Conservation (phyloP, 2,113 vertebrate species). For the Brachyistius frenatus region DNA sequence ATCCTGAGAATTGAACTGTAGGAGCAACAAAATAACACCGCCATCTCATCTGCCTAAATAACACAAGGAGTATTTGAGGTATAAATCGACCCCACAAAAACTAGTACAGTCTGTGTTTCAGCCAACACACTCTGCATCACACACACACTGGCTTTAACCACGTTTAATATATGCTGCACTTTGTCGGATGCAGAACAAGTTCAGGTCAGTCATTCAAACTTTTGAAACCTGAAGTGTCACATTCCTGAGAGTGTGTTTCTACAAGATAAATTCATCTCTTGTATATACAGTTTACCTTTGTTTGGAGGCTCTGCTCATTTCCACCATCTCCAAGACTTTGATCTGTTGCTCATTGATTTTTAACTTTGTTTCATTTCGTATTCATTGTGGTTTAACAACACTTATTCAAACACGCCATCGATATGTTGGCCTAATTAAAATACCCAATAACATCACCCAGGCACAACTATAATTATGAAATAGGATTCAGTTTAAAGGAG, state of each 20-base stretch:
- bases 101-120: no score
- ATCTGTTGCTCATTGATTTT: conserved; percentile 16
- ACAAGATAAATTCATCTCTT: background rate
- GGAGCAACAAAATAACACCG: no score
- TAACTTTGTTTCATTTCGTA: background rate
- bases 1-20: no score
- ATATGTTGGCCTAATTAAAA: background rate
- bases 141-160: no score
- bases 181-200: background rate
- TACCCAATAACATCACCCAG: background rate
- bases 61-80: no score
- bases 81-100: no score
- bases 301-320: background rate
- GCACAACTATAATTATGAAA: conserved; percentile 13
- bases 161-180: no score
- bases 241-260: background rate
- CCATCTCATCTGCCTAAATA: no score
- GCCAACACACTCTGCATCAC: no score
- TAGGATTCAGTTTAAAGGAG: background rate
- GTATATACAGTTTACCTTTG: background rate
- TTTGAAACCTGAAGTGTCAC: background rate
- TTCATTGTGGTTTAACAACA: conserved; percentile 6
- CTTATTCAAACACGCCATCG: background rate
- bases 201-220: background rate
- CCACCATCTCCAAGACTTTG: background rate